These are phyloP conservation scores for Patagioenas fasciata DNA, from an alignment of 2,113 vertebrate genomes.

Conservation along the genomic window DNA sequence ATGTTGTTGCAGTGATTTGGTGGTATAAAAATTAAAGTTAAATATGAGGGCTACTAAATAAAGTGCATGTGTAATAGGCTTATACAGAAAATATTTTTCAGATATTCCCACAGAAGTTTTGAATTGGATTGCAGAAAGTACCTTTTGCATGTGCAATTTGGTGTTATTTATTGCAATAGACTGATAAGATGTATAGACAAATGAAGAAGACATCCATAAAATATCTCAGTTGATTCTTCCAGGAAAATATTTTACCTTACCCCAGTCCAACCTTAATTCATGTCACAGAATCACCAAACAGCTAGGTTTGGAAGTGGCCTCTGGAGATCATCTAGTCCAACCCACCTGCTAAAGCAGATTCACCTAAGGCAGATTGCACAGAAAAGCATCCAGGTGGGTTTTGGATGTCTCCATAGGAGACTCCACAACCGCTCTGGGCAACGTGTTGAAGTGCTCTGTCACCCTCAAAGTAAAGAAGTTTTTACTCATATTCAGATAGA, in stretches of 20 bases:
- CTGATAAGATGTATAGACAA: neutral
- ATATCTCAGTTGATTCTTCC: neutral
- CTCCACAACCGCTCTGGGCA: too few species aligned
- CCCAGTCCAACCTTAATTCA: neutral
- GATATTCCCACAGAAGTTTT: neutral
- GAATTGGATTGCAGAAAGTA: neutral
- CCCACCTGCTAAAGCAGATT: too few species aligned
- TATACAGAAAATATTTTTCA: neutral
- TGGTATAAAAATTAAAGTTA: neutral
- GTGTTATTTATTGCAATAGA: neutral
- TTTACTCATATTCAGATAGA: too few species aligned
- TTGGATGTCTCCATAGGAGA: too few species aligned
- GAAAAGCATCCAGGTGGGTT: too few species aligned
- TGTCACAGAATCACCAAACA: too few species aligned
- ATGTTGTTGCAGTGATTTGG: neutral
- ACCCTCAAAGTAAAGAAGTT: too few species aligned
- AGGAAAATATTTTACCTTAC: neutral
- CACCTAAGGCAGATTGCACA: too few species aligned
- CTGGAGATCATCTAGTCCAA: too few species aligned
- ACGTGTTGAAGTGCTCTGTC: too few species aligned
- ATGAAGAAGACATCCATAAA: neutral
- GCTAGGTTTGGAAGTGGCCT: too few species aligned
- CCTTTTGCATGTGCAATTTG: neutral
- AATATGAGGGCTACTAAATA: neutral
- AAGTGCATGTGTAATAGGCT: neutral